Evolutionary conservation across 2,888 invertebrate genomes (phyloP), one percentile per base, ranked within the genome.

Genomic region (Mycalesis mineus): DNA sequence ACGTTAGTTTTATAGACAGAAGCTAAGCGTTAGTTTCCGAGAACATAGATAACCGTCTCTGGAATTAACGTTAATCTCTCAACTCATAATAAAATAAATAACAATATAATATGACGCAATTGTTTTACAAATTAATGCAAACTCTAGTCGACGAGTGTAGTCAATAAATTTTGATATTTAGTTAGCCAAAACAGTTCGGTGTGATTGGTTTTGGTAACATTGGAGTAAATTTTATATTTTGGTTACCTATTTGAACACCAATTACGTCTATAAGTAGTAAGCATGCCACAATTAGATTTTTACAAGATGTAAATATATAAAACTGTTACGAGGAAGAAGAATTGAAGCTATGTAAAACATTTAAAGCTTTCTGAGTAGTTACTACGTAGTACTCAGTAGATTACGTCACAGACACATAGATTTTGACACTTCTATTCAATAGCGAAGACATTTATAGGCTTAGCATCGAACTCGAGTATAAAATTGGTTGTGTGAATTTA

Each of bases 351-450:
- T 33, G 17, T 36, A 40, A 50, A 50, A 62, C 59, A 57, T 49
- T 28, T 31, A 56, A 58, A 59, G 59, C 56, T 47, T 58, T 37
- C 51, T 52, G 33, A 58, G 44, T 58, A 60, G 33, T 52, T 52
- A 42, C 36, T 52, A 61, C 51, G 42, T 47, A 50, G 42, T 29
- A 55, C 55, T 42, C 36, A 11, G 2, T 5, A 33, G 9, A 2
- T 33, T 8, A 45, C 5, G 29, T 29, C 29, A 31, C 29, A 31
- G 0, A 29, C 13, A 14, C 44, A 51, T 44, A 15, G 41, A 61
- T 44, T 42, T 29, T 53, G 55, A 53, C 58, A 55, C 51, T 55
- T 58, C 55, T 51, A 58, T 55, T 48, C 51, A 49, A 41, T 51
- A 55, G 52, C 47, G 58, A 61, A 52, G 51, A 55, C 13, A 55